Evolutionary conservation across 2,888 invertebrate genomes (phyloP).

Genomic region (Allygus modestus): DNA sequence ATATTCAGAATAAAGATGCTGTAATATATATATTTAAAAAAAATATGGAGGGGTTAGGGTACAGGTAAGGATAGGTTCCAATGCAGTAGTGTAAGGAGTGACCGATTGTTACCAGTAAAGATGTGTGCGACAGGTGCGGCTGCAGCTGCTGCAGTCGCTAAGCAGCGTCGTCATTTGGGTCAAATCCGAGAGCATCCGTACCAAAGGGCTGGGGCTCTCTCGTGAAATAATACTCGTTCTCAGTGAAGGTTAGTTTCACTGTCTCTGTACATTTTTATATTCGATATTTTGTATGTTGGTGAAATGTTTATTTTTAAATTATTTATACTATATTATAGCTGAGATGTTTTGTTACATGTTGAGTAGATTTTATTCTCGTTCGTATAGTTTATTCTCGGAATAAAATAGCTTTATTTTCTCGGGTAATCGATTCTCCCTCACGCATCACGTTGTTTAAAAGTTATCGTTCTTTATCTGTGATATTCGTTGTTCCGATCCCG

Average conservation of each 20-base stretch:
- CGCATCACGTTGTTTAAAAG: slow-evolving; percentile 36
- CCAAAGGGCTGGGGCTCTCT: slow-evolving; percentile 92
- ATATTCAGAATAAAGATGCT: no score
- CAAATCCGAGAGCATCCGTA: slow-evolving; percentile 98
- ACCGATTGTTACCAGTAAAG: slow-evolving; percentile 53
- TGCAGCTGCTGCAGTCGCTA: slow-evolving; percentile 89
- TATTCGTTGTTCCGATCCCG: slow-evolving; percentile 51
- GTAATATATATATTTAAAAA: no score
- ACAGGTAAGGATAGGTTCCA: background rate
- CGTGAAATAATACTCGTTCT: slow-evolving; percentile 66
- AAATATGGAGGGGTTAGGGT: no score
- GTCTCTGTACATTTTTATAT: slow-evolving; percentile 52
- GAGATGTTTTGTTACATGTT: slow-evolving; percentile 58
- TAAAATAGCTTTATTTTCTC: slow-evolving; percentile 48
- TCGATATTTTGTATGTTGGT: slow-evolving; percentile 56
- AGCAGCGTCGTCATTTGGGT: slow-evolving; percentile 89
- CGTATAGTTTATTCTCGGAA: slow-evolving; percentile 31
- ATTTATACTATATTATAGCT: slow-evolving; percentile 56
- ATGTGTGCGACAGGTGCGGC: slow-evolving; percentile 74
- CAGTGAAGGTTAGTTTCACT: slow-evolving; percentile 65
- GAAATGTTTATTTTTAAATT: slow-evolving; percentile 56
- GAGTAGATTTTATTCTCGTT: slow-evolving; percentile 46
- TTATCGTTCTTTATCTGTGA: slow-evolving; percentile 55
- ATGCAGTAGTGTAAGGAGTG: slow-evolving; percentile 21
- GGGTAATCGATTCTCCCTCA: slow-evolving; percentile 27